Evolutionary conservation across 2,113 vertebrate genomes (phyloP).

Genomic region (Lagopus leucura): DNA sequence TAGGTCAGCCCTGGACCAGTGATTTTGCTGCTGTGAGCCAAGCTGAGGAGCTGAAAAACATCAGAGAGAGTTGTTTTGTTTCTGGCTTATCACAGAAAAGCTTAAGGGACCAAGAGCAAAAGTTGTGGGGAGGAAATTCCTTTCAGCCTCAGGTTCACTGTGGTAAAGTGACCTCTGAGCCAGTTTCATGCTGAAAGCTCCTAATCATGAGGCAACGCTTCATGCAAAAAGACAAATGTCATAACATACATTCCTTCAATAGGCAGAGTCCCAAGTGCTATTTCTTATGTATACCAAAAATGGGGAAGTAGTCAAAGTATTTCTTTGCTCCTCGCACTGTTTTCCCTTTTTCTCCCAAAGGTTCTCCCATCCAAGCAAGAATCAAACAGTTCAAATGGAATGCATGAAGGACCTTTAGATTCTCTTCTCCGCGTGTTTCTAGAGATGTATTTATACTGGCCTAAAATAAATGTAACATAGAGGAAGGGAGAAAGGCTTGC

Average conservation of each 20-base stretch:
- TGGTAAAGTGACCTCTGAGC: neutral
- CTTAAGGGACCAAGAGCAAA: neutral
- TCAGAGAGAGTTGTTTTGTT: neutral
- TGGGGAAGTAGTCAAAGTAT: neutral
- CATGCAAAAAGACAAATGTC: neutral
- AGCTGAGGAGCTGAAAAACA: neutral
- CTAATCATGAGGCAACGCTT: neutral
- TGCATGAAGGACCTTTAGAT: neutral
- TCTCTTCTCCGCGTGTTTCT: neutral
- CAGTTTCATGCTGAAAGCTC: neutral
- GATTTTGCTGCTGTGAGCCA: neutral
- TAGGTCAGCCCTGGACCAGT: neutral
- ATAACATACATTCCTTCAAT: neutral
- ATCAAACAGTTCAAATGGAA: neutral
- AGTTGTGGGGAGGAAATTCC: neutral
- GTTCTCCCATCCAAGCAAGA: neutral
- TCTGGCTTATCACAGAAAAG: neutral
- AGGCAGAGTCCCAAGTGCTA: neutral
- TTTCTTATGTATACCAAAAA: neutral
- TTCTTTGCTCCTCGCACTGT: neutral
- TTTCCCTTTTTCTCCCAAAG: neutral
- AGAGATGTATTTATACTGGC: neutral
- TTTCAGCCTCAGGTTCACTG: neutral
- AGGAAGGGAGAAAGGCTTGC: constrained; percentile 25
- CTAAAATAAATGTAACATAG: constrained; percentile 1